These are phyloP conservation scores for Pseudorhiza aurosa DNA, from an alignment of 30 jellyfish, hydroid and myxozoan species.

Conservation along the genomic window DNA sequence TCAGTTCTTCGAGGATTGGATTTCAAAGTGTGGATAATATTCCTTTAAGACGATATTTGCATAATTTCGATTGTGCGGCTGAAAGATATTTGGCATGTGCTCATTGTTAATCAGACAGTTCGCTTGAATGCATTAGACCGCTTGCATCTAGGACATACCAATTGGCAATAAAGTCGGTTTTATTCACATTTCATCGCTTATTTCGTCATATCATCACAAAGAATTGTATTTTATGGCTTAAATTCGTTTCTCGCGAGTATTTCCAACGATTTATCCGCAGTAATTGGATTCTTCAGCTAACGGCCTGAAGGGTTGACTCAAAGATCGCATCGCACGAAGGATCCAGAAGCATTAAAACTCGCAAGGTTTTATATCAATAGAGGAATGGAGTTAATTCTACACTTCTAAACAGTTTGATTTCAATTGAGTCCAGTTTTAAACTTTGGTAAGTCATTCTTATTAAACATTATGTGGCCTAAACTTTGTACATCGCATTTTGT, in stretches of 20 bases:
- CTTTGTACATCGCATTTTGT: too few species aligned
- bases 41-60: slow-evolving; percentile 16
- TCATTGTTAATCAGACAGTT: slow-evolving; percentile 33
- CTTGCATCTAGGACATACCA: background rate
- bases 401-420: background rate
- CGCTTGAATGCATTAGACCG: slow-evolving; percentile 9
- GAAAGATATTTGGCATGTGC: slow-evolving; percentile 36
- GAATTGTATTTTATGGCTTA: background rate
- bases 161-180: background rate
- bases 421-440: background rate
- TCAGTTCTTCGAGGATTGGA: slow-evolving; percentile 1
- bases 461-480: too few species aligned
- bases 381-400: background rate
- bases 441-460: background rate
- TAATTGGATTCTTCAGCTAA: background rate
- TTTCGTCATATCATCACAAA: background rate
- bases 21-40: slow-evolving; percentile 22
- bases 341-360: background rate
- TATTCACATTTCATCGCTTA: background rate
- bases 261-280: background rate
- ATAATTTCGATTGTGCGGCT: slow-evolving; percentile 29
- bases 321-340: background rate
- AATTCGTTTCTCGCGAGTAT: background rate
- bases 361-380: background rate
- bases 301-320: slow-evolving; percentile 8